phyloP scores from a whole-genome alignment of 2,113 vertebrate species.

The Nipponia nippon region DNA sequence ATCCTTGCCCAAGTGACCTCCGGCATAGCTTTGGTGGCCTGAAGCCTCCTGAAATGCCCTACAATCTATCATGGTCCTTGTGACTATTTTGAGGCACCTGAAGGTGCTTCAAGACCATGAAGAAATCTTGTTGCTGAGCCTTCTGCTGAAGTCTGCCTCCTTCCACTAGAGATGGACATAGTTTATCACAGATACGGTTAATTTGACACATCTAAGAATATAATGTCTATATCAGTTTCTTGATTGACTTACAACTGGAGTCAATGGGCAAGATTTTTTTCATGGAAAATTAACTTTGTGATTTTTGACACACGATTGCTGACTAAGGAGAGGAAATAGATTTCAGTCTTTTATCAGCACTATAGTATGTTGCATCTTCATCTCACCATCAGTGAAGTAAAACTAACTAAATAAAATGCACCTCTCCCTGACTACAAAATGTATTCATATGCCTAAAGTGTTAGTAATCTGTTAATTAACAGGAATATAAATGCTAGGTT shows the following conservation, averaged over 20 bases:
- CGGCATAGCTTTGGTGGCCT: not conserved
- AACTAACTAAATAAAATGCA: not conserved
- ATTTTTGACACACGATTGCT: not conserved
- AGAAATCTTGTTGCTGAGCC: not conserved
- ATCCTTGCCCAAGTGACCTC: not conserved
- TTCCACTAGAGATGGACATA: not conserved
- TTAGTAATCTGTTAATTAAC: not conserved
- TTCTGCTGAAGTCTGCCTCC: not conserved
- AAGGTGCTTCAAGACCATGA: not conserved
- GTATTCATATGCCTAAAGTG: not conserved
- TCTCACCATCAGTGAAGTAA: not conserved
- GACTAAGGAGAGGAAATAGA: not conserved
- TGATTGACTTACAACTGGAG: not conserved
- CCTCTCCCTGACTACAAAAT: not conserved
- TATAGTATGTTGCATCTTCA: not conserved
- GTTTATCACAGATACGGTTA: not conserved
- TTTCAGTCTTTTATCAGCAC: not conserved
- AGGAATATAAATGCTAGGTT: not conserved
- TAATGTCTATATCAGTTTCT: not conserved
- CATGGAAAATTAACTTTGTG: not conserved
- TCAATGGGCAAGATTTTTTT: not conserved
- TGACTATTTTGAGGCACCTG: not conserved
- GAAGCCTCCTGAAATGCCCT: not conserved
- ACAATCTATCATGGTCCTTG: not conserved
- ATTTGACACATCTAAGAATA: not conserved